Evolutionary conservation across 2,888 invertebrate species (phyloP).

Genomic region (Caenorhabditis sinica): DNA sequence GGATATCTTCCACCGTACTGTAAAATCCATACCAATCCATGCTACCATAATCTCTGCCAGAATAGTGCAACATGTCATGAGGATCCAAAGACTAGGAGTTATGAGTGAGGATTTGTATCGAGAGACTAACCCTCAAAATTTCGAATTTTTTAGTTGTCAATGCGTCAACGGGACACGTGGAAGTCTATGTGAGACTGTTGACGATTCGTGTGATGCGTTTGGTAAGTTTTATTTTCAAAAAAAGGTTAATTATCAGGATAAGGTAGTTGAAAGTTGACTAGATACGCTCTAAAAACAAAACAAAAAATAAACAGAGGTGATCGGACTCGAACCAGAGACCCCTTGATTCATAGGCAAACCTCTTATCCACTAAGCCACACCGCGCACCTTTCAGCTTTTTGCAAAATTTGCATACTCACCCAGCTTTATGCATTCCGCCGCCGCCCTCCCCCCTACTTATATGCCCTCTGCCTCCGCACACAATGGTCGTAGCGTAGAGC

Average conservation of each 20-base stretch:
- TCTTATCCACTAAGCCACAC: slow-evolving; percentile 1
- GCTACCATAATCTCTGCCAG: slow-evolving; percentile 61
- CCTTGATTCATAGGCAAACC: not conserved
- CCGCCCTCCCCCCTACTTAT: not conserved
- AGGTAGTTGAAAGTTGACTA: not conserved
- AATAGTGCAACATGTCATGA: slow-evolving; percentile 56
- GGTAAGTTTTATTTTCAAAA: slow-evolving; percentile 37
- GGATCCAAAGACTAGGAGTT: slow-evolving; percentile 29
- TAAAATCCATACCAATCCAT: slow-evolving; percentile 51
- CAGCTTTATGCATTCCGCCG: too few species aligned
- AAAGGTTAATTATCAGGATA: too few species aligned
- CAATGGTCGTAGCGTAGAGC: not conserved
- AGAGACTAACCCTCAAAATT: not conserved
- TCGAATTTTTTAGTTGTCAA: slow-evolving; percentile 62
- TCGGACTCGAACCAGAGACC: not conserved
- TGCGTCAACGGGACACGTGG: slow-evolving; percentile 71
- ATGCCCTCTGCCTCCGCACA: not conserved
- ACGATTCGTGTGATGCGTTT: slow-evolving; percentile 65
- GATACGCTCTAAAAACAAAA: not conserved
- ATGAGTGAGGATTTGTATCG: slow-evolving; percentile 39
- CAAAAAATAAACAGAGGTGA: not conserved
- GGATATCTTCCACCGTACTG: slow-evolving; percentile 59
- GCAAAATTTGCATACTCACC: too few species aligned
- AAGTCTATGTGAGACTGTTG: slow-evolving; percentile 66
- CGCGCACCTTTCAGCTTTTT: too few species aligned